These are phyloP conservation scores for Phania funesta DNA, from an alignment of 2,888 invertebrate species.

Conservation along the genomic window DNA sequence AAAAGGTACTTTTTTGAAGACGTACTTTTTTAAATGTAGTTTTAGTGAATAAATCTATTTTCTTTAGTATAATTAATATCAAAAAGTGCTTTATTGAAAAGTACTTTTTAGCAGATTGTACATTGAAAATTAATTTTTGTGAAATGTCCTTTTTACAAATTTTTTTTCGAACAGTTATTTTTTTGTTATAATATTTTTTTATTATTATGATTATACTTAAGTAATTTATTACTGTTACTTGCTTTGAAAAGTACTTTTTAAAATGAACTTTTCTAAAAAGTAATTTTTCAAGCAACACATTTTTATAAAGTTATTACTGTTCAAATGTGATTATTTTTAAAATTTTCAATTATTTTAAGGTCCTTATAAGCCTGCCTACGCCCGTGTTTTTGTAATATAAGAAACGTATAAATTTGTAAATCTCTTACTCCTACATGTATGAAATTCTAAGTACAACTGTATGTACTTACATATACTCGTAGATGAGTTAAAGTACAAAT, in stretches of 20 bases:
- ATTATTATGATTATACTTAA: too few relatives aligned
- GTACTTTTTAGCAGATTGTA: too few relatives aligned
- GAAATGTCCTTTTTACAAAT: too few relatives aligned
- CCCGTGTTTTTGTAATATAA: not conserved
- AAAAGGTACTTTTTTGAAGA: too few relatives aligned
- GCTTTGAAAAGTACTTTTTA: not conserved
- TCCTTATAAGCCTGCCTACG: not conserved
- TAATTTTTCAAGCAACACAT: not conserved
- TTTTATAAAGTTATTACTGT: not conserved
- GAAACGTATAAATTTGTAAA: conserved; percentile 23
- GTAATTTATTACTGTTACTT: not conserved
- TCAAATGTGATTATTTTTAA: not conserved
- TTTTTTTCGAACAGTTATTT: too few relatives aligned
- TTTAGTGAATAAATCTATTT: not conserved
- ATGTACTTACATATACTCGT: not conserved
- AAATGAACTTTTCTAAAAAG: not conserved
- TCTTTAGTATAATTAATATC: too few relatives aligned
- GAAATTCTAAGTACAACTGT: not conserved
- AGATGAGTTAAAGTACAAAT: conserved; percentile 31
- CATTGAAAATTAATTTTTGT: too few relatives aligned
- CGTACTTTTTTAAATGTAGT: too few relatives aligned
- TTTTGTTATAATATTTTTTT: too few relatives aligned
- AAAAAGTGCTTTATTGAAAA: too few relatives aligned
- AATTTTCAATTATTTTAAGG: not conserved
- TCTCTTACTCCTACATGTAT: too few relatives aligned